Percentiles rank a stretch among this genome's conserved stretches.
phyloP scores from a whole-genome alignment of 2,888 invertebrate genomes.

The Drosophila paracracens region DNA sequence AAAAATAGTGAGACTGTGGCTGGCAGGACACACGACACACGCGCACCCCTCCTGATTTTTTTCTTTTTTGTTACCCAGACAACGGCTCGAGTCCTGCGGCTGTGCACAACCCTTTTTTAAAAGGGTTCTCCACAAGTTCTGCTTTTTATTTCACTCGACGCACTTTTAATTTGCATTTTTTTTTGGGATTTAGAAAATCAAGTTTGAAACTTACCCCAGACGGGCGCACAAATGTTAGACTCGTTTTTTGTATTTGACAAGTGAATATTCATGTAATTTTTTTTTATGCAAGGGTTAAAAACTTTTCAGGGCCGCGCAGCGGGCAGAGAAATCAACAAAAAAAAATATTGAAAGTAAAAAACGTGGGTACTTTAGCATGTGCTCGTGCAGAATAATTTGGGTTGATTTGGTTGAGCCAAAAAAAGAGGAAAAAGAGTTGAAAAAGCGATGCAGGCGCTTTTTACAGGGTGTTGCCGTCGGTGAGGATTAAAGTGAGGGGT shows the following conservation, averaged over 20 bases:
- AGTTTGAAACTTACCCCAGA: conserved; percentile 76
- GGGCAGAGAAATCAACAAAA: conserved; percentile 28
- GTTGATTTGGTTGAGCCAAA: conserved; percentile 56
- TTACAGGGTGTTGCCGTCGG: conserved; percentile 56
- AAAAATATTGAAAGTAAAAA: conserved; percentile 66
- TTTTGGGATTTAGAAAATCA: conserved; percentile 74
- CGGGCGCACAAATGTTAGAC: conserved; percentile 56
- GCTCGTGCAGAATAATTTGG: conserved; percentile 81
- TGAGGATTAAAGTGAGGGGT: neutral
- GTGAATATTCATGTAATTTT: conserved; percentile 84
- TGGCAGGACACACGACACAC: conserved; percentile 76
- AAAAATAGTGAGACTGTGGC: conserved; percentile 73
- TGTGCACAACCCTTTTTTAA: conserved; percentile 82
- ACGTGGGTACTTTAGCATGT: conserved; percentile 85
- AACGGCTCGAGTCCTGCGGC: conserved; percentile 70
- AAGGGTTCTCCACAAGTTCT: conserved; percentile 76
- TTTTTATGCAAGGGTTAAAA: conserved; percentile 80
- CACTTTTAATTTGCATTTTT: conserved; percentile 84
- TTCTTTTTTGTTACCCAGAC: conserved; percentile 67
- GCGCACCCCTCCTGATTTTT: conserved; percentile 68
- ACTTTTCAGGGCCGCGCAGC: conserved; percentile 45
- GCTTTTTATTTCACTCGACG: conserved; percentile 29
- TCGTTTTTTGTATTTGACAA: conserved; percentile 81
- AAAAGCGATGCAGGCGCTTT: conserved; percentile 19
- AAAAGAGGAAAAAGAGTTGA: conserved; percentile 50